Percentiles rank a stretch among this genome's conserved stretches.
phyloP scores from a whole-genome alignment of 2,888 invertebrate genomes.

The Tipula confusa region DNA sequence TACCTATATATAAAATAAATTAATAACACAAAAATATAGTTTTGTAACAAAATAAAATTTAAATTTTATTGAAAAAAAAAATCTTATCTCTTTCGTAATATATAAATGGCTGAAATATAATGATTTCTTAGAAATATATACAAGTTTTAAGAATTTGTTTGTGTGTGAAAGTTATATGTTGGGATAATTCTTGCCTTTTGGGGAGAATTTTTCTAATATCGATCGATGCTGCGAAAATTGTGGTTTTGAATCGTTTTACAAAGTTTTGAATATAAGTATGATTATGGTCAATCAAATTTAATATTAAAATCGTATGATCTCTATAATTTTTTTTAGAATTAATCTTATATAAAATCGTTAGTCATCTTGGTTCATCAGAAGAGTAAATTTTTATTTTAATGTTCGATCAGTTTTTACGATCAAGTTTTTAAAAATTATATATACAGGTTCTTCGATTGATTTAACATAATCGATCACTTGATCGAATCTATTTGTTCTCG shows the following conservation, averaged over 20 bases:
- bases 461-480: too few relatives aligned
- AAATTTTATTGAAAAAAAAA: conserved; percentile 3
- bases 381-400: too few relatives aligned
- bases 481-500: too few relatives aligned
- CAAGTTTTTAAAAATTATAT: too few relatives aligned
- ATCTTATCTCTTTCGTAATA: not conserved
- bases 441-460: too few relatives aligned
- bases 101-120: not conserved
- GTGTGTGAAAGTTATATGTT: not conserved
- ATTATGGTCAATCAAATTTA: conserved; percentile 9
- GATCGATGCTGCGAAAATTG: not conserved
- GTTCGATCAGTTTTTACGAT: too few relatives aligned
- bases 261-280: not conserved
- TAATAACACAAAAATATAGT: conserved; percentile 12
- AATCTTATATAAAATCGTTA: too few relatives aligned
- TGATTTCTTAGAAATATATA: not conserved
- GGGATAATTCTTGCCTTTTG: conserved; percentile 9
- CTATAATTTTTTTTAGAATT: too few relatives aligned
- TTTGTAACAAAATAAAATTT: not conserved
- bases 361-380: too few relatives aligned
- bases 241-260: not conserved
- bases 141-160: not conserved
- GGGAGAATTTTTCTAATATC: conserved; percentile 3
- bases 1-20: not conserved
- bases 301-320: too few relatives aligned